Conservation (phyloP, 2,888 invertebrate species). For the Hypomecis atomaria region DNA sequence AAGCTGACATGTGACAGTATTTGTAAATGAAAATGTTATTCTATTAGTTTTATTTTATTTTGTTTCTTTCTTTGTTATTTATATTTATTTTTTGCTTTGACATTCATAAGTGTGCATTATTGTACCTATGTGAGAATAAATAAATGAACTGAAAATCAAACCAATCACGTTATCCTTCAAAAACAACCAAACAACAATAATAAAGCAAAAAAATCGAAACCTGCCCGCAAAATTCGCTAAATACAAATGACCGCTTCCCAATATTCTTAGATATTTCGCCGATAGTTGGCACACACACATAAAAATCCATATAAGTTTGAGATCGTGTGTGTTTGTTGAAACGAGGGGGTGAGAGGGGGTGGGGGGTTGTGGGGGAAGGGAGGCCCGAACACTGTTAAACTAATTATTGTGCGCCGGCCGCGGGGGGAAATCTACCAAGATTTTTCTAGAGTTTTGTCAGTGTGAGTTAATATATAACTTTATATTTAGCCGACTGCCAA, state of each 20-base stretch:
- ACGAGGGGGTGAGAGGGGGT: slow-evolving; percentile 41
- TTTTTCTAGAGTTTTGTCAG: slow-evolving; percentile 59
- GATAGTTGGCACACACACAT: slow-evolving; percentile 54
- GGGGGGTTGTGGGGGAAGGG: slow-evolving; percentile 39
- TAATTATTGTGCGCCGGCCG: slow-evolving; percentile 65
- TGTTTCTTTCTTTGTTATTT: no score
- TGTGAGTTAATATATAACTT: slow-evolving; percentile 42
- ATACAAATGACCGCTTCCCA: slow-evolving; percentile 54
- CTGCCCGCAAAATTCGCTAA: slow-evolving; percentile 37
- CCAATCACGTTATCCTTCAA: background rate
- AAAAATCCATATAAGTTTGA: slow-evolving; percentile 51
- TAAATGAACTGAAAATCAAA: background rate
- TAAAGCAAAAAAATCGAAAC: slow-evolving; percentile 21
- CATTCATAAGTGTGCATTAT: no score
- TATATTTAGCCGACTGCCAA: background rate
- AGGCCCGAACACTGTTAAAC: slow-evolving; percentile 70
- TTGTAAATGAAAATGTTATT: no score
- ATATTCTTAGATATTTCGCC: slow-evolving; percentile 57
- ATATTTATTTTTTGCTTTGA: no score
- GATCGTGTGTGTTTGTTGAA: slow-evolving; percentile 51
- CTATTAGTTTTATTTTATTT: no score
- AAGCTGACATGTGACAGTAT: no score
- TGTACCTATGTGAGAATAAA: background rate
- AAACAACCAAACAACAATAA: slow-evolving; percentile 5
- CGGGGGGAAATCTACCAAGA: slow-evolving; percentile 55